Evolutionary conservation across 37 sponge, comb jelly and placozoan species (phyloP).

Genomic region (Oopsacas minuta): DNA sequence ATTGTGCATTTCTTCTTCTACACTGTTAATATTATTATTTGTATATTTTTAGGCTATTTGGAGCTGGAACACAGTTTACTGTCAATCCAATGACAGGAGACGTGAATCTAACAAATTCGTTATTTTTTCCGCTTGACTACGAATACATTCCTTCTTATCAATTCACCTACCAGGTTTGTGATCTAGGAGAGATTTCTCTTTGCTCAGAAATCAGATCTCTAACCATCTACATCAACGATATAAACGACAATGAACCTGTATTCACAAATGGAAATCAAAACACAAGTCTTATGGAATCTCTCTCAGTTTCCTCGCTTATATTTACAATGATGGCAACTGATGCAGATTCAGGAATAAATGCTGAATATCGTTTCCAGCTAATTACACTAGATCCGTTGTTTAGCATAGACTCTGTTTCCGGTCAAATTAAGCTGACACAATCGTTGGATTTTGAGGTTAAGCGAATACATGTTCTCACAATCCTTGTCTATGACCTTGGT

Average conservation of each 20-base stretch:
- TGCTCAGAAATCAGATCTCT: neutral
- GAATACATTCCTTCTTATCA: neutral
- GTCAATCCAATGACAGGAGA: neutral
- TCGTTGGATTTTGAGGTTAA: neutral
- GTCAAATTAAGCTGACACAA: neutral
- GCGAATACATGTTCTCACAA: neutral
- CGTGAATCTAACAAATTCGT: neutral
- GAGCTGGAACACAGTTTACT: neutral
- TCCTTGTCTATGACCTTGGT: constrained; percentile 26
- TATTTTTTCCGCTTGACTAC: neutral
- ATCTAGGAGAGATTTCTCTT: neutral
- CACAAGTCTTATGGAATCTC: constrained; percentile 26
- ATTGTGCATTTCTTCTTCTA: too few species aligned
- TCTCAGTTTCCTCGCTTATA: neutral
- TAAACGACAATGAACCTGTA: constrained; percentile 60
- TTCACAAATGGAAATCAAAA: constrained; percentile 20
- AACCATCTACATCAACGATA: constrained; percentile 13
- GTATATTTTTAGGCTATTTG: neutral
- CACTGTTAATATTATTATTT: too few species aligned
- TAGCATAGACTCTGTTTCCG: neutral
- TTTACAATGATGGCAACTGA: constrained; percentile 26
- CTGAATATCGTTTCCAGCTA: neutral
- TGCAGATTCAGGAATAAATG: constrained; percentile 26
- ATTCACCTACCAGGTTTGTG: neutral
- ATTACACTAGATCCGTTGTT: neutral